Evolutionary conservation across 2,888 invertebrate genomes (phyloP).

Genomic region (Acanthosepion lycidas): DNA sequence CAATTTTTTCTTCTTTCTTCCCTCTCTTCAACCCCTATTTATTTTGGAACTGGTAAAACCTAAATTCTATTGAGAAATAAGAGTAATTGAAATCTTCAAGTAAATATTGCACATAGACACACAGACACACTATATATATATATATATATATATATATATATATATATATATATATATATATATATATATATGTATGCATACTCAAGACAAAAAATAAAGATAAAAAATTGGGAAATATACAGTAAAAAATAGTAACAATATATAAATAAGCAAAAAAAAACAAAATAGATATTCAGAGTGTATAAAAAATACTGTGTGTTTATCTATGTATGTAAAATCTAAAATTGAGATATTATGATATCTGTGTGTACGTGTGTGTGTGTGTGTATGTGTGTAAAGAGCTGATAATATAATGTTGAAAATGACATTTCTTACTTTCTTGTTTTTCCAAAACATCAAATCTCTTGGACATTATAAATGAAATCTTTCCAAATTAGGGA

Average conservation of each 20-base stretch:
- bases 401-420: neutral
- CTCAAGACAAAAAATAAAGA: too few relatives aligned
- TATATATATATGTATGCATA: neutral
- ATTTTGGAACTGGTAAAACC: neutral
- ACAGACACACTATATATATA: neutral
- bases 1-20: neutral
- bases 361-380: neutral
- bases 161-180: slow-evolving; percentile 41
- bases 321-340: neutral
- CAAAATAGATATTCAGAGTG: too few relatives aligned
- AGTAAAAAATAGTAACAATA: too few relatives aligned
- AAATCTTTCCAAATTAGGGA: neutral
- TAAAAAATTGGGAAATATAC: too few relatives aligned
- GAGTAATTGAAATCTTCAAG: neutral
- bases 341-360: neutral
- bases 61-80: neutral
- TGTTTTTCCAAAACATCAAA: neutral
- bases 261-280: too few relatives aligned
- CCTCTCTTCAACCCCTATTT: neutral
- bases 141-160: slow-evolving; percentile 42
- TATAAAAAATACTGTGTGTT: neutral
- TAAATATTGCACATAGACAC: neutral
- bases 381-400: neutral
- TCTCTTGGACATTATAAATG: neutral
- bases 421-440: neutral